Evolutionary conservation across 2,797 vertebrate genomes (phyloP), one percentile per base, ranked within the genome.

Genomic region (Carcharodon carcharias): DNA sequence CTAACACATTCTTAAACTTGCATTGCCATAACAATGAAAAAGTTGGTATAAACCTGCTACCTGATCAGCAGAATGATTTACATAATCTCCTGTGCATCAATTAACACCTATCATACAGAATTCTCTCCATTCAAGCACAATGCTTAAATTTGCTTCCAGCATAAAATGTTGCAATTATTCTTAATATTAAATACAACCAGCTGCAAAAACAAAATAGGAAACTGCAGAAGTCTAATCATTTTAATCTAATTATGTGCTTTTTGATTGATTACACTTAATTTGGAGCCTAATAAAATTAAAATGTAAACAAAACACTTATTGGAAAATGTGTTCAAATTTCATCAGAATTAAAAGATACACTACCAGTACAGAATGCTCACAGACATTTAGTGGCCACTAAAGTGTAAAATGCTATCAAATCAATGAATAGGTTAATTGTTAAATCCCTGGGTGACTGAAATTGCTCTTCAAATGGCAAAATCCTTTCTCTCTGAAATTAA

Each of bases 1-100:
- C 45, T 35, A 14, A 73, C 16, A 71, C 26, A 50, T 35, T 71
- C 63, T 95, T 18, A 95, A 95, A 95, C 31, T 56, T 95, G 94
- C 77, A 58, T 77, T 95, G 94, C 54, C 28, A 77, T 67, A 93
- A 61, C 88, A 91, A 71, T 95, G 94, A 77, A 95, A 95, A 54
- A 45, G 63, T 91, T 93, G 40, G 21, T 93, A n/a, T 65, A 67
- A 93, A n/a, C 63, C n/a, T 50, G 18, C 21, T 45, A 26, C 82
- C 82, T 93, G 61, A 67, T 93, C 35, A 67, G 26, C n/a, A 93
- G 23, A 5, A 8, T 85, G 16, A 50, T 23, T 85, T 12, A 58
- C 3, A n/a, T 31, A 85, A 61, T 35, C 31, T 85, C 80, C 3
- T 73, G 58, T 92, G 58, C 58, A 7, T 4, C 56, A 92, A 92